Evolutionary conservation across 2,113 vertebrate species (phyloP).

Genomic region (Taxidea taxus): DNA sequence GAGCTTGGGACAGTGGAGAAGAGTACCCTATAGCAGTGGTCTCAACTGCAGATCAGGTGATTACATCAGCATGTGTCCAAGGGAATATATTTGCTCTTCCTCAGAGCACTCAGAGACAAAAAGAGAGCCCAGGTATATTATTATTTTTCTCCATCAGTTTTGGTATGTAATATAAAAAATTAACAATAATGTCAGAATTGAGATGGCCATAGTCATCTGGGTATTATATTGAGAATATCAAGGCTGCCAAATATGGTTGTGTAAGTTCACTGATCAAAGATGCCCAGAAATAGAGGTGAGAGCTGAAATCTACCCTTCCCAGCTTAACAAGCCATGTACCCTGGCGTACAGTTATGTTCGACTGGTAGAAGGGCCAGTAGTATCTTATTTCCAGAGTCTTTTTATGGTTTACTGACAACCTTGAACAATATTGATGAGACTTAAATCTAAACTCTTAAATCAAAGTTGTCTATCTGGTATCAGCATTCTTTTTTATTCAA

Average conservation of each 20-base stretch:
- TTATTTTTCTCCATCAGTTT: background rate
- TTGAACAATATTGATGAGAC: background rate
- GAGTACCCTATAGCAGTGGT: background rate
- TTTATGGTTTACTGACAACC: background rate
- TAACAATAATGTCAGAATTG: background rate
- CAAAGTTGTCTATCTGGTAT: background rate
- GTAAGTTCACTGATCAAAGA: background rate
- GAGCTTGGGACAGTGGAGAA: background rate
- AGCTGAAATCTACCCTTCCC: background rate
- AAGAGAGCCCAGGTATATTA: background rate
- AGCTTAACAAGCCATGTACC: background rate
- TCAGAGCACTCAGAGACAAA: background rate
- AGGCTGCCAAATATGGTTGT: background rate
- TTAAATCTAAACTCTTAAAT: background rate
- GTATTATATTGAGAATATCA: background rate
- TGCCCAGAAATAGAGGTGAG: background rate
- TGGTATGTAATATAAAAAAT: background rate
- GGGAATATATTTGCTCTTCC: background rate
- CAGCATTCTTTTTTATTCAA: background rate
- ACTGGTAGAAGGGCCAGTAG: background rate
- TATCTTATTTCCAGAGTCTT: background rate
- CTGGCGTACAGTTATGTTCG: background rate
- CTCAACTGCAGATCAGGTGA: background rate
- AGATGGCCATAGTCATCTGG: background rate
- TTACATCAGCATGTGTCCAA: background rate